phyloP scores from a whole-genome alignment of 1,140 invertebrate genomes.

The Aphelinus atriplicis region DNA sequence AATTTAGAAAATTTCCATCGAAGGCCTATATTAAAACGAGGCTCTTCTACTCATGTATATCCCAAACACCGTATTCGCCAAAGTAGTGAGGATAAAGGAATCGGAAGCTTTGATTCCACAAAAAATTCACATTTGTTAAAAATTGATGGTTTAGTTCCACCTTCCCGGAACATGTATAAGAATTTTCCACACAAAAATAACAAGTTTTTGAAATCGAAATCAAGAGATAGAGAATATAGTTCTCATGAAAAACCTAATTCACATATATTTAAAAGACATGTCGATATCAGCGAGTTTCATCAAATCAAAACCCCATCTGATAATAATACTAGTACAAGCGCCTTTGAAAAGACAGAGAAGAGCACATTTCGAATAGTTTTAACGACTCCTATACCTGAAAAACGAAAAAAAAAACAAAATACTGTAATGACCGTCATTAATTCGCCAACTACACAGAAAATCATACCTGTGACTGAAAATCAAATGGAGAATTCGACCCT shows the following conservation, averaged over 20 bases:
- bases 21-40: not conserved
- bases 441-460: conserved; percentile 32
- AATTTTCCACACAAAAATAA: not conserved
- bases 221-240: not conserved
- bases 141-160: conserved; percentile 43
- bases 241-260: not conserved
- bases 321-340: not conserved
- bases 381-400: conserved; percentile 17
- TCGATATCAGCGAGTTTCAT: not conserved
- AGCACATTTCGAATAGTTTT: conserved; percentile 26
- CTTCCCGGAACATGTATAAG: conserved; percentile 11
- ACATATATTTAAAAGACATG: conserved; percentile 22
- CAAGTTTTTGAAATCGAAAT: too few species aligned
- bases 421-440: not conserved
- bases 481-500: conserved; percentile 42
- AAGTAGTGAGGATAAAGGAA: not conserved
- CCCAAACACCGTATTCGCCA: not conserved
- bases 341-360: not conserved
- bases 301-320: not conserved
- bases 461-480: conserved; percentile 48
- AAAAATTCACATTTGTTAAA: not conserved
- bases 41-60: not conserved
- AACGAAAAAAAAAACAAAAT: conserved; percentile 8
- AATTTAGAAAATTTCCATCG: conserved; percentile 43
- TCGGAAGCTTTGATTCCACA: not conserved